Base-by-base conservation (phyloP, 2,113 vertebrate genomes). In the Podarcis cretensis region DNA sequence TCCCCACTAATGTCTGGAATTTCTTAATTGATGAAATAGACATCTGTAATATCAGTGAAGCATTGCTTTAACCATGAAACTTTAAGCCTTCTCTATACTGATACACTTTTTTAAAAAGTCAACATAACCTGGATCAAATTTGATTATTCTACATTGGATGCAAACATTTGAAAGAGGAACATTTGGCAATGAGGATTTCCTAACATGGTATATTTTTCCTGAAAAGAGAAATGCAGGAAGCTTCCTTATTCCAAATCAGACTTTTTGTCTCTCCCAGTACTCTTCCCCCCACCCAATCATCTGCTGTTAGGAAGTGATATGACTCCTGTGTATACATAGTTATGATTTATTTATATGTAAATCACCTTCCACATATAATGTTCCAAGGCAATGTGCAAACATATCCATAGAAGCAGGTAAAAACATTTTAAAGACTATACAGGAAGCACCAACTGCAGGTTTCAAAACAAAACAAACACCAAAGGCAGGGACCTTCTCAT, bases 21-120 rank as follows among this genome's bases (percentile, higher is more conserved):
- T 35, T 57, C 54, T 65, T 75, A 78, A 43, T 74, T 18, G 43
- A 27, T 77, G 90, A 90, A 91, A 54, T 66, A 23, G 35, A 84
- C 84, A 68, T 8, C 84, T 79, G 1, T 37, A 78, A 7, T 59
- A 30, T 35, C 32, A 37, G 21, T 73, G 23, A 65, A 59, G 10
- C 66, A 27, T 74, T 74, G 32, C 8, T 21, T 59, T 87, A 74
- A 74, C 80, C 43, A 86, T 73, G 27, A 32, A 1, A 54, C 14
- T 76, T 76, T 79, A 27, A 75, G 35, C 82, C 57, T 1, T 85
- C 1, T 82, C 57, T 83, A 32, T 37, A 92, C 48, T n/a, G 90
- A 9, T 30, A 84, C 8, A 63, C 13, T 25, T 21, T 63, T 88
- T 87, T 86, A 66, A 87, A 54, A 79, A 81, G 54, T 86, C 93